phyloP scores from a whole-genome alignment of 2,113 vertebrate genomes.

The Nycticorax nycticorax region DNA sequence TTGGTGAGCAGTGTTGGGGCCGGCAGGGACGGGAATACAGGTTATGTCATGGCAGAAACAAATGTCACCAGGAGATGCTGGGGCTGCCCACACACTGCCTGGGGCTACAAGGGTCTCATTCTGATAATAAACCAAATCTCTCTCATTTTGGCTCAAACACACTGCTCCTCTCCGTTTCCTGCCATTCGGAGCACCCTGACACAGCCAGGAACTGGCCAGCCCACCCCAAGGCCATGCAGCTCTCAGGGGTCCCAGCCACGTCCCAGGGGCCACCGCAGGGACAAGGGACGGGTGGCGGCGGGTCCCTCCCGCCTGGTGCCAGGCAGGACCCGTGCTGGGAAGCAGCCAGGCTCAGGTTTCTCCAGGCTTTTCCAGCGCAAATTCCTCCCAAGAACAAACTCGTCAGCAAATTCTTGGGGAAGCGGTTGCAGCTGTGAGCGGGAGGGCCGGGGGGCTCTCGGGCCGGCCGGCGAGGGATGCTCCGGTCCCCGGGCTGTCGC shows the following conservation, averaged over 20 bases:
- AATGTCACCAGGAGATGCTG: not conserved
- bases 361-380: not conserved
- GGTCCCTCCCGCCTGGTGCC: not conserved
- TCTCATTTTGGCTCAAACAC: not conserved
- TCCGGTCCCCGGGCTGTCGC: no score
- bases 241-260: accelerated
- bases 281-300: not conserved
- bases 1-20: accelerated
- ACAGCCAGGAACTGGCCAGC: accelerated
- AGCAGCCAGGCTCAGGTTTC: conserved; percentile 17
- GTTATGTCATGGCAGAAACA: not conserved
- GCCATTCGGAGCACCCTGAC: not conserved
- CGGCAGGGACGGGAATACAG: accelerated
- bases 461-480: not conserved
- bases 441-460: not conserved
- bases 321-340: not conserved
- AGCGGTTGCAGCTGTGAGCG: not conserved
- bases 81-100: not conserved
- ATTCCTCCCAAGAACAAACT: conserved; percentile 12
- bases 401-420: conserved; percentile 49
- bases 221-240: accelerated
- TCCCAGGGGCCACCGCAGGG: accelerated
- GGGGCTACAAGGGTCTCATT: accelerated
- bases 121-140: not conserved
- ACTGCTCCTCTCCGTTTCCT: not conserved